Conservation (phyloP, 2,113 vertebrate genomes). For the Girardinichthys multiradiatus region DNA sequence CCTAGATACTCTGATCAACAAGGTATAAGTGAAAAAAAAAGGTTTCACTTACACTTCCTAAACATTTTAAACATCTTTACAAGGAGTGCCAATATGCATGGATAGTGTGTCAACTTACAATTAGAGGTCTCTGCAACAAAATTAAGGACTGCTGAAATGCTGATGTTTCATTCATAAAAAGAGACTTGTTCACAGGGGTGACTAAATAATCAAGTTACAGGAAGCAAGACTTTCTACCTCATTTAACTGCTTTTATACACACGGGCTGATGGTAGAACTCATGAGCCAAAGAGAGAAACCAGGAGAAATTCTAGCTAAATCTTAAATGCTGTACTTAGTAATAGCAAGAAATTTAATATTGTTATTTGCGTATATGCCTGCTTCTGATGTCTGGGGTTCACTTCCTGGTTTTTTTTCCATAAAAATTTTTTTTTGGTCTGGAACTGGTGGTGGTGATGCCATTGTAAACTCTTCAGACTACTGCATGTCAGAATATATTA, state of each 20-base stretch:
- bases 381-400: neutral
- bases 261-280: neutral
- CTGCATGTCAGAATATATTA: constrained; percentile 17
- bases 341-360: neutral
- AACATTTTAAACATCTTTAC: too few species aligned
- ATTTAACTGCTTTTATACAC: neutral
- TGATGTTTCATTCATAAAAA: neutral
- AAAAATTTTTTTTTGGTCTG: neutral
- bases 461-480: constrained; percentile 38
- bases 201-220: neutral
- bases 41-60: too few species aligned
- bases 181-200: neutral
- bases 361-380: neutral
- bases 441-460: constrained; percentile 16
- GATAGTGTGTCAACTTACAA: neutral
- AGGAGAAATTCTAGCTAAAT: neutral
- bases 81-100: too few species aligned
- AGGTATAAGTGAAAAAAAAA: too few species aligned
- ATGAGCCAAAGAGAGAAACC: neutral
- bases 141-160: neutral
- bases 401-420: neutral
- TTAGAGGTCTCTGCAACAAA: neutral
- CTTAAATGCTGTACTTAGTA: neutral
- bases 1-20: too few species aligned
- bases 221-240: neutral